Evolutionary conservation across 30 jellyfish, hydroid and myxozoan species (phyloP).

Genomic region (Aurelia coerulea): DNA sequence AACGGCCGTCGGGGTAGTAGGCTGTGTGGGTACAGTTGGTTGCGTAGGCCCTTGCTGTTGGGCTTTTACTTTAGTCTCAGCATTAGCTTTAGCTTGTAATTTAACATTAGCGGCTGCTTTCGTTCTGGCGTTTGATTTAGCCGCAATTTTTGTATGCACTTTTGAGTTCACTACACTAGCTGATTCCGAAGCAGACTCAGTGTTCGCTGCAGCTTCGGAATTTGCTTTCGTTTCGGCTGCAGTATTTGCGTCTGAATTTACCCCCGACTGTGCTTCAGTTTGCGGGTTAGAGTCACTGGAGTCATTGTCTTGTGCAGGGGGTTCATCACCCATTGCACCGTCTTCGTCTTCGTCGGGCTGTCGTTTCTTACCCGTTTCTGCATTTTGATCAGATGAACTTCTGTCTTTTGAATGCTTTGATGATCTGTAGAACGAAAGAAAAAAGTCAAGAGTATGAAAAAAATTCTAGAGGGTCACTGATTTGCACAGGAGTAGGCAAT

Average conservation of each 20-base stretch:
- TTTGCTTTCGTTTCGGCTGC: slow-evolving; percentile 55
- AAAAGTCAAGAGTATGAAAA: neutral
- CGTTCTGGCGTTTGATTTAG: slow-evolving; percentile 95
- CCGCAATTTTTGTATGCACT: slow-evolving; percentile 93
- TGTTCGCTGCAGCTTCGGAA: slow-evolving; percentile 85
- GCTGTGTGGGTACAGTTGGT: slow-evolving; percentile 62
- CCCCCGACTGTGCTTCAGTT: slow-evolving; percentile 76
- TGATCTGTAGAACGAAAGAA: slow-evolving; percentile 2
- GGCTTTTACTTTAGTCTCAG: slow-evolving; percentile 88
- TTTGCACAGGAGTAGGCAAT: no score
- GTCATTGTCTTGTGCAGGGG: slow-evolving; percentile 53
- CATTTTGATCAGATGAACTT: neutral
- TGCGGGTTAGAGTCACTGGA: slow-evolving; percentile 30
- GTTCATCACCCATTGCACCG: slow-evolving; percentile 67
- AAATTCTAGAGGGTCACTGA: neutral
- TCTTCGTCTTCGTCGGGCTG: slow-evolving; percentile 51
- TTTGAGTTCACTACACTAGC: slow-evolving; percentile 91
- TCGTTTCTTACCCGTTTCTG: slow-evolving; percentile 91
- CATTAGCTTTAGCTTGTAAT: slow-evolving; percentile 88
- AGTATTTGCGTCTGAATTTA: slow-evolving; percentile 71
- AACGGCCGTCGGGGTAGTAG: slow-evolving; percentile 59
- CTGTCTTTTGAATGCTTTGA: slow-evolving; percentile 33
- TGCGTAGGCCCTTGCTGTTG: slow-evolving; percentile 90
- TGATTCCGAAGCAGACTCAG: slow-evolving; percentile 87
- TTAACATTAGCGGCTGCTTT: slow-evolving; percentile 99